Conservation (phyloP, 2,888 invertebrate genomes). For the Pseudeuparius sepicola region DNA sequence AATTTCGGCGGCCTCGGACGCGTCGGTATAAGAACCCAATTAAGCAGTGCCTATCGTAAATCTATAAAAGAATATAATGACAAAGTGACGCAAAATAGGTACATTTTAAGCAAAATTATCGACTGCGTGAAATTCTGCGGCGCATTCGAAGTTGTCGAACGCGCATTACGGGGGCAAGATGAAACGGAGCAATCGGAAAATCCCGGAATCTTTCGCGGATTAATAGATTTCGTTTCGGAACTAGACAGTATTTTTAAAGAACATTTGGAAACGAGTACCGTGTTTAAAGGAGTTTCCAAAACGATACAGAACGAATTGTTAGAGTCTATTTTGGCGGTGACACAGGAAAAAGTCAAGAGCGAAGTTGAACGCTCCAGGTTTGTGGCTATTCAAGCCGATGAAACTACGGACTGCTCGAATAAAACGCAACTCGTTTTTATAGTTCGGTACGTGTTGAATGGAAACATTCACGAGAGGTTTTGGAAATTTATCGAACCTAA, state of each 20-base stretch:
- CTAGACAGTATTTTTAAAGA: slow-evolving; percentile 9
- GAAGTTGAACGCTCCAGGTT: slow-evolving; percentile 8
- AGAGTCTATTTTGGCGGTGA: slow-evolving; percentile 9
- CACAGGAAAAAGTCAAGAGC: slow-evolving; percentile 3
- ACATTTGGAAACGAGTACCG: no score
- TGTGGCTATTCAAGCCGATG: slow-evolving; percentile 12
- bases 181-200: neutral
- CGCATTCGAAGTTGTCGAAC: slow-evolving; percentile 1
- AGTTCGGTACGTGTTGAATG: slow-evolving; percentile 8
- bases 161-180: neutral
- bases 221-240: slow-evolving; percentile 7
- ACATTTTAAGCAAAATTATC: no score
- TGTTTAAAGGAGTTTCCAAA: slow-evolving; percentile 11
- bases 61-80: no score
- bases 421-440: slow-evolving; percentile 3
- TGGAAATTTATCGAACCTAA: slow-evolving; percentile 10
- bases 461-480: no score
- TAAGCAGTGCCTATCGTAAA: no score
- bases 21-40: no score
- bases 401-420: no score
- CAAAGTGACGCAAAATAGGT: no score
- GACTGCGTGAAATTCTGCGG: slow-evolving; percentile 5
- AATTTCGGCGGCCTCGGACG: slow-evolving; percentile 3
- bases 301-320: slow-evolving; percentile 13
- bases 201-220: neutral